A percentile compares a stretch with the other conserved stretches of the same genome.
Evolutionary conservation across 2,113 vertebrate species (phyloP).

Genomic region (Synodontis membranacea): DNA sequence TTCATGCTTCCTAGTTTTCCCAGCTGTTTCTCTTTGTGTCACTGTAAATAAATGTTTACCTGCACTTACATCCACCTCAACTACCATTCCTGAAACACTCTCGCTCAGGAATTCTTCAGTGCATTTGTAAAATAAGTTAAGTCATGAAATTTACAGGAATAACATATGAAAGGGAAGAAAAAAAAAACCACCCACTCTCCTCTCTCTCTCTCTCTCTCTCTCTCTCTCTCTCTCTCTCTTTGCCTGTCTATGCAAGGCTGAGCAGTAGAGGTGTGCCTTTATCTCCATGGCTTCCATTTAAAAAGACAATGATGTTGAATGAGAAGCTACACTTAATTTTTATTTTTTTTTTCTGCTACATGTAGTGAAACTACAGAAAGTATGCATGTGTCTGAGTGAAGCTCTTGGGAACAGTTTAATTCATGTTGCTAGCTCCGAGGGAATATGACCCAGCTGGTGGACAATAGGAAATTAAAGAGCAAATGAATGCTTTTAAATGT

Average conservation of each 20-base stretch:
- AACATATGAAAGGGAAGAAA: not conserved
- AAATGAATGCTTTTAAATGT: not conserved
- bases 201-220: too few species aligned
- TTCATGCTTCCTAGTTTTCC: not conserved
- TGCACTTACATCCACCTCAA: not conserved
- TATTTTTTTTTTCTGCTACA: not conserved
- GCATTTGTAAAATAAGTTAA: not conserved
- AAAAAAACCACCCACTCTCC: not conserved
- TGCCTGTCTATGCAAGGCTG: not conserved
- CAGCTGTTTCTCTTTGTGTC: not conserved
- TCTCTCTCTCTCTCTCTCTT: not conserved
- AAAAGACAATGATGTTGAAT: not conserved
- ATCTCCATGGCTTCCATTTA: not conserved
- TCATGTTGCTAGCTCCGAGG: too few species aligned
- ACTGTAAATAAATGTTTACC: not conserved
- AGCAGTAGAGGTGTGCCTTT: not conserved
- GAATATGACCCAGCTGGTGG: not conserved
- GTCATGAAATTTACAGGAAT: not conserved
- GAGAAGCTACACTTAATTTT: too few species aligned
- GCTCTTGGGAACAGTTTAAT: not conserved
- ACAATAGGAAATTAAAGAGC: not conserved
- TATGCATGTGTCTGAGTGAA: not conserved
- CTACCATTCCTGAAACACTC: not conserved
- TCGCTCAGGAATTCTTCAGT: not conserved
- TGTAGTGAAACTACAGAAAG: not conserved